Evolutionary conservation across 2,888 invertebrate genomes (phyloP).

Genomic region (Gymnoscelis rufifasciata): DNA sequence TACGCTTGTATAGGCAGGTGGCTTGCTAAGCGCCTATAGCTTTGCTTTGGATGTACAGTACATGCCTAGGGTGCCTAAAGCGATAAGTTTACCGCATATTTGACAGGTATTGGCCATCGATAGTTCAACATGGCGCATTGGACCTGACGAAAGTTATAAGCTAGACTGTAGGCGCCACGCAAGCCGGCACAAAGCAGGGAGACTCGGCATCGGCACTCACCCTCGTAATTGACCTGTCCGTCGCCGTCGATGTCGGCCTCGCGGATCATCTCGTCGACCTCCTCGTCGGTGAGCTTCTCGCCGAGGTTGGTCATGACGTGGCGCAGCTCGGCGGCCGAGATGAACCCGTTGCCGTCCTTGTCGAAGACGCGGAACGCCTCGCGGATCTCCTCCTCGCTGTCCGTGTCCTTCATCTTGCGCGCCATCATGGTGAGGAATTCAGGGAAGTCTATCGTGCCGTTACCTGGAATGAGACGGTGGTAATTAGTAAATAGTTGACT

Average conservation of each 20-base stretch:
- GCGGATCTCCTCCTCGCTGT: constrained; percentile 99
- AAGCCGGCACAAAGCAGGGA: too few species aligned
- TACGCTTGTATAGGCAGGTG: too few species aligned
- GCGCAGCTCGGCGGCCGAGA: constrained; percentile 98
- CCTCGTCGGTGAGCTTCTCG: constrained; percentile 99
- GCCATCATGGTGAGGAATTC: constrained; percentile 99
- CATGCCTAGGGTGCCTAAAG: too few species aligned
- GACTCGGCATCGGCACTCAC: constrained; percentile 79
- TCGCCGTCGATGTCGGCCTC: constrained; percentile 99
- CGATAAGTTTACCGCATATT: too few species aligned
- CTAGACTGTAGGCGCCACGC: too few species aligned
- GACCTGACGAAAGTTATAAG: too few species aligned
- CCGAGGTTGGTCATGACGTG: constrained; percentile 99
- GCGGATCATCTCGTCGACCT: constrained; percentile 99
- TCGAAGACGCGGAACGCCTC: constrained; percentile 99
- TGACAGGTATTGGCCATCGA: too few species aligned
- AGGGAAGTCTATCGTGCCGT: constrained; percentile 99
- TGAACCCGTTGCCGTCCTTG: constrained; percentile 99
- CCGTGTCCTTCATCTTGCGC: constrained; percentile 99
- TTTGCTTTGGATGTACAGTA: too few species aligned
- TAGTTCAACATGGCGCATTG: too few species aligned
- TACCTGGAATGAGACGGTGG: constrained; percentile 85
- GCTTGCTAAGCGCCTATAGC: too few species aligned
- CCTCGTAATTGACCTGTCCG: constrained; percentile 99
- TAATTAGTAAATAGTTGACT: too few species aligned